A percentile compares a stretch with the other conserved stretches of the same genome.
Conservation (phyloP, 2,888 invertebrate genomes). For the Xanthia togata region DNA sequence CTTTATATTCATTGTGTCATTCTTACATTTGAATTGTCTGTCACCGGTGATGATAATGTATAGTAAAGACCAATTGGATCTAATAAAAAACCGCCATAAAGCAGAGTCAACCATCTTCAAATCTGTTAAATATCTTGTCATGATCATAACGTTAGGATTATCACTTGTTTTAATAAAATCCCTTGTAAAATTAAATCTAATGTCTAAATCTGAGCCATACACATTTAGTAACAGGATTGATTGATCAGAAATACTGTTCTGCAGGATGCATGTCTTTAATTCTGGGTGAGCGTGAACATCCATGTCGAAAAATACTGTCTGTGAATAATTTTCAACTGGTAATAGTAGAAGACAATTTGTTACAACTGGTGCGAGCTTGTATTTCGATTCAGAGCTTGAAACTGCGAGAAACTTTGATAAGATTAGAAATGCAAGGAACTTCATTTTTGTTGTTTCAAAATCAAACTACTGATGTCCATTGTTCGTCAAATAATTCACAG, state of each 20-base stretch:
- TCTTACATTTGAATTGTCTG: constrained; percentile 64
- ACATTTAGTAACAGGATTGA: constrained; percentile 35
- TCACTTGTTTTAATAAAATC: constrained; percentile 26
- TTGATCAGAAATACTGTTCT: constrained; percentile 18
- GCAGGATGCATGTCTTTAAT: constrained; percentile 47
- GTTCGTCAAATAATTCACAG: background rate
- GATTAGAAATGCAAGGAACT: background rate
- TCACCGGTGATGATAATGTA: constrained; percentile 70
- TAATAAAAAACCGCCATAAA: constrained; percentile 43
- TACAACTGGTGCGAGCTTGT: constrained; percentile 11
- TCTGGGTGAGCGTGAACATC: constrained; percentile 23
- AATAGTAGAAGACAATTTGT: constrained; percentile 24
- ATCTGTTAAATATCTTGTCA: constrained; percentile 60
- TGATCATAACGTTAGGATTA: constrained; percentile 65
- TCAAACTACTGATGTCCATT: background rate
- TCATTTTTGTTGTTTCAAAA: constrained; percentile 35
- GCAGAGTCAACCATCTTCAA: constrained; percentile 52
- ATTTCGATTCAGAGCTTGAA: constrained; percentile 2
- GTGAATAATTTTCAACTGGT: constrained; percentile 31
- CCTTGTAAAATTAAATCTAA: constrained; percentile 6
- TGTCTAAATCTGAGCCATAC: constrained; percentile 10
- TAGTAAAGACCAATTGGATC: constrained; percentile 68
- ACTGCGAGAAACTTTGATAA: constrained; percentile 16
- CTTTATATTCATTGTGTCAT: constrained; percentile 63
- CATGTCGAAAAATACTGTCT: constrained; percentile 49